These are phyloP conservation scores for Megaustenia siamemsis DNA, from an alignment of 2,888 invertebrate genomes.

Conservation along the genomic window DNA sequence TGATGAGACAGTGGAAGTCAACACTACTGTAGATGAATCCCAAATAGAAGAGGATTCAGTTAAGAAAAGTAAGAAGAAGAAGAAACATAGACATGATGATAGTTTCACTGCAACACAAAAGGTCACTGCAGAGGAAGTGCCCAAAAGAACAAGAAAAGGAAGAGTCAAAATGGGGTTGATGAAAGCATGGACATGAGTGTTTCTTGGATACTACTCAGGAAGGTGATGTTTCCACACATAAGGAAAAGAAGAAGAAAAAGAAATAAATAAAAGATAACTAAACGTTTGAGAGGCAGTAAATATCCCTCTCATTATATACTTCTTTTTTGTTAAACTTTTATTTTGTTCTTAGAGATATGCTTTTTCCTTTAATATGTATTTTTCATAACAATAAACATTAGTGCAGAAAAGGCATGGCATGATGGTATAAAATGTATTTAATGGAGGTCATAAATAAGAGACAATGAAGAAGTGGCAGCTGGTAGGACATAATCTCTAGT, in stretches of 20 bases:
- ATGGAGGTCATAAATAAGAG: too few species aligned
- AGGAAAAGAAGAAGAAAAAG: constrained; percentile 57
- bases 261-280: not conserved
- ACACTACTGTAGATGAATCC: constrained; percentile 12
- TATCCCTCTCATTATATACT: not conserved
- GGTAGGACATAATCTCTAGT: too few species aligned
- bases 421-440: too few species aligned
- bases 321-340: not conserved
- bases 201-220: constrained; percentile 39
- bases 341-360: too few species aligned
- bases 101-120: constrained; percentile 60
- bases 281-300: not conserved
- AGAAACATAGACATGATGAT: constrained; percentile 60
- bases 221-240: constrained; percentile 18
- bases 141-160: constrained; percentile 60
- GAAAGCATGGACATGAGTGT: constrained; percentile 42
- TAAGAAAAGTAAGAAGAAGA: constrained; percentile 59
- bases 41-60: constrained; percentile 55
- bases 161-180: constrained; percentile 61
- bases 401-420: too few species aligned
- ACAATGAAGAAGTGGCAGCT: too few species aligned
- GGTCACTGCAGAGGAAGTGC: constrained; percentile 60
- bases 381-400: too few species aligned
- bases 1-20: constrained; percentile 4
- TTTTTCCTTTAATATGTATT: too few species aligned